A percentile compares a stretch with the other conserved stretches of the same genome.
Evolutionary conservation across 2,888 invertebrate genomes (phyloP).

Genomic region (Lomographa bimaculata): DNA sequence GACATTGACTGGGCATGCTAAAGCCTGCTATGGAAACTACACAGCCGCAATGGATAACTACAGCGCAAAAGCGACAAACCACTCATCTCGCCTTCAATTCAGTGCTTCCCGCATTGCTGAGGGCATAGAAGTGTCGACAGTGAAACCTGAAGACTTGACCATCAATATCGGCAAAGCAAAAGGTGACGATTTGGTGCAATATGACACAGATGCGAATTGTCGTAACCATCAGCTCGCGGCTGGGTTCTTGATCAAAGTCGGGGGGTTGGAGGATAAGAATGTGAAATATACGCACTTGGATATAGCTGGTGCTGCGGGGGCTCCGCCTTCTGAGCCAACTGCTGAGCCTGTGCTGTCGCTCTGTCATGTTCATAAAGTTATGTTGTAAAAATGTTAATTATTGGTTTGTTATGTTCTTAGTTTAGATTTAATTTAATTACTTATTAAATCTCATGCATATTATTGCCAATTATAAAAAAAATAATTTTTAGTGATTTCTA

Average conservation of each 20-base stretch:
- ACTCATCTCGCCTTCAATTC: conserved; percentile 85
- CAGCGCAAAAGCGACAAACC: conserved; percentile 83
- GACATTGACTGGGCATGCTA: conserved; percentile 93
- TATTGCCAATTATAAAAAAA: no score
- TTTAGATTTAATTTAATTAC: no score
- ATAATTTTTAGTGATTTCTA: no score
- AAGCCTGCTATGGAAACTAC: conserved; percentile 86
- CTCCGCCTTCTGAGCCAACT: conserved; percentile 86
- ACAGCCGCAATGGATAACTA: conserved; percentile 90
- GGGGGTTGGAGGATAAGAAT: conserved; percentile 91
- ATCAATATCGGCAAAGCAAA: conserved; percentile 87
- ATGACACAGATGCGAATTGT: conserved; percentile 58
- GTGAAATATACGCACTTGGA: conserved; percentile 91
- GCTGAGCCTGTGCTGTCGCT: conserved; percentile 88
- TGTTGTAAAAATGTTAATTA: conserved; percentile 5
- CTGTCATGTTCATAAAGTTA: conserved; percentile 74
- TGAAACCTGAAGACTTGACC: conserved; percentile 87
- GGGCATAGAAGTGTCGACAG: conserved; percentile 89
- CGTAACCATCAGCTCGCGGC: conserved; percentile 78
- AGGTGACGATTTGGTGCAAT: conserved; percentile 90
- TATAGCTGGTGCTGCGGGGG: conserved; percentile 89
- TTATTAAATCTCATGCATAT: no score
- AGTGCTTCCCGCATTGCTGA: conserved; percentile 87
- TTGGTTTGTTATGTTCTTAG: no score
- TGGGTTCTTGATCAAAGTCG: conserved; percentile 90